Base-by-base conservation (phyloP, 1,140 invertebrate species). In the Pogonomyrmex californicus region DNA sequence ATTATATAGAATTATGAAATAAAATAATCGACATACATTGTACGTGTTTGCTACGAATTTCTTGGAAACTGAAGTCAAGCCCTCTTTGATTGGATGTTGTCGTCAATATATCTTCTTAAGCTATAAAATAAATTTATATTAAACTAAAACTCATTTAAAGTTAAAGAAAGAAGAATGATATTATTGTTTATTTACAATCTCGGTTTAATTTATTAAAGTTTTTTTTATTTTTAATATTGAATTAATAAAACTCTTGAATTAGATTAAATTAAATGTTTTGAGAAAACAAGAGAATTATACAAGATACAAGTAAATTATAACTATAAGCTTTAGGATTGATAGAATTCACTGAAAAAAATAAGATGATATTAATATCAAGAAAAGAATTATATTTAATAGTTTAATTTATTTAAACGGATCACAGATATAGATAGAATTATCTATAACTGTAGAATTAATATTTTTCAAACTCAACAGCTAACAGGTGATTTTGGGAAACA, bases 91-190 rank as follows among this genome's bases (percentile, higher is more conserved):
- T 75, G 30, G 33, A 17, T 38, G 10, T 71, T 82, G 5, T 75
- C 30, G 17, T 38, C 47, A 75, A 17, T 77, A 14, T 58, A 47
- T 68, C 17, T 58, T 47, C 10, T 41, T 30, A 54, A 36, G 30
- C 66, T 83, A 41, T 23, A 75, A 83, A 62, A 62, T n/a, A 49
- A 62, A 60, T 58, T 71, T 71, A n/a, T 58, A 23, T 82, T 82
- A 49, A 83, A 75, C 10, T 47, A 23, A 73, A 47, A 73, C 1
- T 49, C 23, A 2, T n/a, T 75, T 7, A 14, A 44, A 58, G 3
- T 38, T 56, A 54, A 30, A 10, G 12, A 58, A 41, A 44, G 62
- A 41, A 65, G 17, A 23, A n/a, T 33, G 30, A 12, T 14, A 23
- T 14, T 63, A 10, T 49, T 17, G 30, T 49, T 51, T 44, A 38